Evolutionary conservation across 2,888 invertebrate genomes (phyloP).

Genomic region (Lottia scabra): DNA sequence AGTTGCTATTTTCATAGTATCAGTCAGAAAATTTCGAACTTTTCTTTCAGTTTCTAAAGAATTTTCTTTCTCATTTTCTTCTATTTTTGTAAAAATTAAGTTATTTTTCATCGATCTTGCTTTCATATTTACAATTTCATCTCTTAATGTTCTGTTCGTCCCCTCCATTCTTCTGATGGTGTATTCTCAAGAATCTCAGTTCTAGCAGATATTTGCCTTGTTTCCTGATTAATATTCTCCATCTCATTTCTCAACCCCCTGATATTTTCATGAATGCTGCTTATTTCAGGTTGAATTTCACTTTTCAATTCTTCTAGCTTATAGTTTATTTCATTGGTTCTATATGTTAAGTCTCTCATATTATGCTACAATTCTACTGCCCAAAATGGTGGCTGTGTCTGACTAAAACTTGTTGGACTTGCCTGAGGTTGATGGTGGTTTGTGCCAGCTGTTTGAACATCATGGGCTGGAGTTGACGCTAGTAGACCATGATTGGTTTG

Average conservation of each 20-base stretch:
- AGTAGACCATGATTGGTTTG: no score
- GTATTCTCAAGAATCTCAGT: not conserved
- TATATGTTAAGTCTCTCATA: not conserved
- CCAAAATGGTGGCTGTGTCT: not conserved
- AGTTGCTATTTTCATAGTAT: not conserved
- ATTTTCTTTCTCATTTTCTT: not conserved
- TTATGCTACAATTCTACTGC: not conserved
- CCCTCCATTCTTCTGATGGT: not conserved
- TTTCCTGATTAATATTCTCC: not conserved
- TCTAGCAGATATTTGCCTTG: not conserved
- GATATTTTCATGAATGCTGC: not conserved
- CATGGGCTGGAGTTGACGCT: no score
- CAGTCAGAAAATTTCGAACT: not conserved
- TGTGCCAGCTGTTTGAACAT: no score
- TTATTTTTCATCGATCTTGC: not conserved
- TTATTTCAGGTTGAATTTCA: not conserved
- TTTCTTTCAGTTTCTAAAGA: not conserved
- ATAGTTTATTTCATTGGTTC: not conserved
- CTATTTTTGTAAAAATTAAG: not conserved
- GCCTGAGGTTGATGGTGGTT: no score
- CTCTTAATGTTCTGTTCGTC: not conserved
- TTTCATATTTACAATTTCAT: not conserved
- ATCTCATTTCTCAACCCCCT: not conserved
- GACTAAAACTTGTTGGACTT: not conserved
- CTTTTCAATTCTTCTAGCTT: not conserved